Conservation (phyloP, 2,888 invertebrate genomes). For the Xestia rhomboidea region DNA sequence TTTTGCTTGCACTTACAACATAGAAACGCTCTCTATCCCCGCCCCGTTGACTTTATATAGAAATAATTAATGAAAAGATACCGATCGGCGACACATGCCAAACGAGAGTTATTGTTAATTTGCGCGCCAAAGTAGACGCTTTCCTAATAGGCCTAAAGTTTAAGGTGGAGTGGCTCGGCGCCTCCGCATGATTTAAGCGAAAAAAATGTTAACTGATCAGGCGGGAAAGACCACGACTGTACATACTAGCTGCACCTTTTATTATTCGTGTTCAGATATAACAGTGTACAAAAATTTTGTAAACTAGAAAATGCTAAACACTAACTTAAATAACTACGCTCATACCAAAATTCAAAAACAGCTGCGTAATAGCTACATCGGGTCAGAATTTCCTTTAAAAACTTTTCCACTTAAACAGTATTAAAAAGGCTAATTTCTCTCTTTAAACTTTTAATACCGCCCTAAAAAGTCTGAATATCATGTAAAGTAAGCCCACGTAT, state of each 20-base stretch:
- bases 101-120: too few species aligned
- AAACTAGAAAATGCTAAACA: not conserved
- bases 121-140: too few species aligned
- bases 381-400: conserved; percentile 11
- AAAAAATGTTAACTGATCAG: too few species aligned
- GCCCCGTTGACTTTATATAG: too few species aligned
- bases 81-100: too few species aligned
- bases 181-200: too few species aligned
- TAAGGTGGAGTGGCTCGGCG: too few species aligned
- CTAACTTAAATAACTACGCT: not conserved
- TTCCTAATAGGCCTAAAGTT: too few species aligned
- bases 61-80: too few species aligned
- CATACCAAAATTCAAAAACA: not conserved
- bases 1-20: too few species aligned
- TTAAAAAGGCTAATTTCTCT: conserved; percentile 25
- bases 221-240: too few species aligned
- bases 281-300: not conserved
- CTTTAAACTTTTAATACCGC: conserved; percentile 37
- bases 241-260: not conserved
- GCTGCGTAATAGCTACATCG: conserved; percentile 17
- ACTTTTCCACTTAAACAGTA: not conserved
- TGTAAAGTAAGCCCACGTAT: conserved; percentile 44
- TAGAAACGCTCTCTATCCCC: too few species aligned
- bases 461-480: conserved; percentile 38
- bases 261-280: conserved; percentile 1